These are phyloP conservation scores for Ochropleura plecta DNA, from an alignment of 2,888 invertebrate genomes.

Conservation along the genomic window DNA sequence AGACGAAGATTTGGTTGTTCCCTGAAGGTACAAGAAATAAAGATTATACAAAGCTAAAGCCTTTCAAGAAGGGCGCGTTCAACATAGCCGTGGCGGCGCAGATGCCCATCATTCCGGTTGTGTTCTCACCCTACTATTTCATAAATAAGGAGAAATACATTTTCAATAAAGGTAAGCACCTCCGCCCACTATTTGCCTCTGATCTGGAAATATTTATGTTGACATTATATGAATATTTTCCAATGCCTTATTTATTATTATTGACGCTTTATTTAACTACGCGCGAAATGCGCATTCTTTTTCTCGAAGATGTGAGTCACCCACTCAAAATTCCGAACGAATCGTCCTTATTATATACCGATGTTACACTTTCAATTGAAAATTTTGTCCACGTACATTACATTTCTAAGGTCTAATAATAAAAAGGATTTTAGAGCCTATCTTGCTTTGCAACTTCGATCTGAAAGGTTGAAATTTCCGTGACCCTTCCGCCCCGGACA, in stretches of 20 bases:
- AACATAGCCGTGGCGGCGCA: conserved; percentile 92
- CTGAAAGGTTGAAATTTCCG: conserved; percentile 46
- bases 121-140: conserved; percentile 92
- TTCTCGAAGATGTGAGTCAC: neutral
- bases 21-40: conserved; percentile 93
- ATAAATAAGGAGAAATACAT: conserved; percentile 84
- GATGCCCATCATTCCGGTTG: conserved; percentile 92
- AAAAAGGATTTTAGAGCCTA: conserved; percentile 47
- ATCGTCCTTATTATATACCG: conserved; percentile 19
- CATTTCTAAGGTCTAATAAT: conserved; percentile 20
- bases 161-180: conserved; percentile 74
- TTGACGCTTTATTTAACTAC: conserved; percentile 25
- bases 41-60: conserved; percentile 87
- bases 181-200: conserved; percentile 28
- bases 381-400: conserved; percentile 38
- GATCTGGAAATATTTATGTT: conserved; percentile 45
- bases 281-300: conserved; percentile 1
- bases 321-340: neutral
- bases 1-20: conserved; percentile 93
- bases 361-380: conserved; percentile 16
- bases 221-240: conserved; percentile 35
- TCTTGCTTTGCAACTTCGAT: conserved; percentile 54
- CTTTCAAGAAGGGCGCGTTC: conserved; percentile 94
- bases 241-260: conserved; percentile 24
- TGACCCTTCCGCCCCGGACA: conserved; percentile 55